These are phyloP conservation scores for Rhogogaster chlorosoma DNA, from an alignment of 2,888 invertebrate species.

Conservation along the genomic window DNA sequence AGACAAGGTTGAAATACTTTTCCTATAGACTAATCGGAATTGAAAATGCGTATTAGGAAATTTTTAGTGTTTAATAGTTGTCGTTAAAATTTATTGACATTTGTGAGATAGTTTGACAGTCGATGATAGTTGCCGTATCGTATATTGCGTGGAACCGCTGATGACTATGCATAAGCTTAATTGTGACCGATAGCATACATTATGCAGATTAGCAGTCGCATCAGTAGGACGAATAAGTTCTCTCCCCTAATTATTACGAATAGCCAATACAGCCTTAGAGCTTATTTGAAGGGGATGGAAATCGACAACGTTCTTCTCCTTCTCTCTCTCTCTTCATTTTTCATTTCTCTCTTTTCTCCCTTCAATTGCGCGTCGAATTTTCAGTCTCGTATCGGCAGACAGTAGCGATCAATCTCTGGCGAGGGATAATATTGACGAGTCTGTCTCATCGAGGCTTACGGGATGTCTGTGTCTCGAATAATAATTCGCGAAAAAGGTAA, in stretches of 20 bases:
- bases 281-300: slow-evolving; percentile 31
- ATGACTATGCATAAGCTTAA: slow-evolving; percentile 31
- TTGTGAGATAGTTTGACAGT: slow-evolving; percentile 6
- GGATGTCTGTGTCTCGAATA: slow-evolving; percentile 23
- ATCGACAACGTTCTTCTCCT: slow-evolving; percentile 4
- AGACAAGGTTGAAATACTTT: neutral
- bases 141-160: slow-evolving; percentile 5
- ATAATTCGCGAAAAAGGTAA: neutral
- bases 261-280: slow-evolving; percentile 17
- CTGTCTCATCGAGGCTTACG: slow-evolving; percentile 39
- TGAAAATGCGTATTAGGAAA: neutral
- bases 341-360: slow-evolving; percentile 1
- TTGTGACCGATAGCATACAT: slow-evolving; percentile 34
- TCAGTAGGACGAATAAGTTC: slow-evolving; percentile 3
- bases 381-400: slow-evolving; percentile 23
- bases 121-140: slow-evolving; percentile 10
- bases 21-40: neutral
- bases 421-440: slow-evolving; percentile 44
- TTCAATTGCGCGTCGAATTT: slow-evolving; percentile 33
- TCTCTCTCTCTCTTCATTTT: neutral
- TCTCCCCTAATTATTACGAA: slow-evolving; percentile 42
- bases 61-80: neutral
- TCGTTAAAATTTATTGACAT: slow-evolving; percentile 26
- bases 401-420: slow-evolving; percentile 41
- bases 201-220: slow-evolving; percentile 6